Evolutionary conservation across 92 coral and sea anemone species (phyloP).

Genomic region (Phenganax marumi): DNA sequence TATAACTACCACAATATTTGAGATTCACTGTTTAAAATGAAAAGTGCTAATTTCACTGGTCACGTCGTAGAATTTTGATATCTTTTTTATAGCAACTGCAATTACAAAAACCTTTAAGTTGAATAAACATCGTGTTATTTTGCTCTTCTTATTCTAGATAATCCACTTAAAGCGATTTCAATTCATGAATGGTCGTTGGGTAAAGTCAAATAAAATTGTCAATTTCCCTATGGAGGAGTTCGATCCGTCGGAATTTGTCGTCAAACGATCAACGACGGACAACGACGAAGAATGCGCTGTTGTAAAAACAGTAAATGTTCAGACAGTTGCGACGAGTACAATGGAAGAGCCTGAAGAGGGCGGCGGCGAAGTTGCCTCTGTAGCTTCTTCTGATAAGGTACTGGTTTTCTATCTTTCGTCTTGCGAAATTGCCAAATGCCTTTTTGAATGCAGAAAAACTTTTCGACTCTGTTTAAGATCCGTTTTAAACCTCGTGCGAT

Average conservation of each 20-base stretch:
- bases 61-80: neutral
- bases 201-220: conserved; percentile 92
- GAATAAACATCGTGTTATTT: neutral
- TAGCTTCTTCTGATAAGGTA: conserved; percentile 52
- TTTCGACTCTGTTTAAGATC: too few relatives aligned
- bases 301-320: conserved; percentile 77
- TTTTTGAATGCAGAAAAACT: too few relatives aligned
- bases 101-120: neutral
- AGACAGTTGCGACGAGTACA: conserved; percentile 57
- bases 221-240: conserved; percentile 84
- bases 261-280: conserved; percentile 57
- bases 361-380: conserved; percentile 35
- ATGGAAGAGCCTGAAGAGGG: conserved; percentile 12
- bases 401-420: neutral
- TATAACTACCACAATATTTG: too few relatives aligned
- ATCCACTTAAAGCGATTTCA: conserved; percentile 94
- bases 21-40: too few relatives aligned
- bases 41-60: neutral
- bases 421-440: too few relatives aligned
- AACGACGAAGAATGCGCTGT: conserved; percentile 19
- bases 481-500: too few relatives aligned
- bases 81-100: neutral
- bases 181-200: conserved; percentile 98
- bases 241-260: conserved; percentile 95
- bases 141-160: conserved; percentile 50